Base-by-base conservation (phyloP, 2,113 vertebrate genomes). In the Rostratula benghalensis region DNA sequence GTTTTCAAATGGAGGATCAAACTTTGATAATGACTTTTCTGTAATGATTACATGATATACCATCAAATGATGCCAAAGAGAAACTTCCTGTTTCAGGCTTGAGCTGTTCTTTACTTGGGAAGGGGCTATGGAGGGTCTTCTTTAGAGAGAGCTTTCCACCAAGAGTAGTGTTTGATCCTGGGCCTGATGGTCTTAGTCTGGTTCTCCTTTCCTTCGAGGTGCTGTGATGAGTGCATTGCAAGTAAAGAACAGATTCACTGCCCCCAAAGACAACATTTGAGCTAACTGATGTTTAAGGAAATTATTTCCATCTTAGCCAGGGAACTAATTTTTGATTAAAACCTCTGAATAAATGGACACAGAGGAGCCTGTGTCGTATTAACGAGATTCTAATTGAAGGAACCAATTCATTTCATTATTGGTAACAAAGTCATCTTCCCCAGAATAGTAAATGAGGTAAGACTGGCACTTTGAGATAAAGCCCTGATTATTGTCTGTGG, bases 401-500 rank as follows among this genome's bases (percentile, higher is more conserved):
- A 35, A 43, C 68, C 56, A 80, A 46, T 81, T 92, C n/a, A 78
- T 75, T 94, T 82, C 76, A 96, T 95, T 92, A 94, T 94, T 96
- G 92, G 94, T 95, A 94, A 89, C 60, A 78, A 90, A 96, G 87
- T 92, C 71, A 75, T 96, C 82, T 94, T 95, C 71, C 59, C 75
- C 82, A 83, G 95, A 94, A 97, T 92, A 96, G 90, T 64, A 89
- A 84, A 96, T 92, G 92, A 96, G 71, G 50, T 67, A 35, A 93
- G 95, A 96, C 86, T 90, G 88, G 65, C 95, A 92, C 68, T 92
- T 86, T 30, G 68, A 86, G 93, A 87, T 86, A 78, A 78, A 76
- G 61, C 33, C 24, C 33, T 87, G 86, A 90, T 93, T 86, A 93
- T 50, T 92, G 90, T 31, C 85, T 21, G 5, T 83, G 92, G 43